phyloP scores from a whole-genome alignment of 1,140 invertebrate species.

The Zophobas atratus region DNA sequence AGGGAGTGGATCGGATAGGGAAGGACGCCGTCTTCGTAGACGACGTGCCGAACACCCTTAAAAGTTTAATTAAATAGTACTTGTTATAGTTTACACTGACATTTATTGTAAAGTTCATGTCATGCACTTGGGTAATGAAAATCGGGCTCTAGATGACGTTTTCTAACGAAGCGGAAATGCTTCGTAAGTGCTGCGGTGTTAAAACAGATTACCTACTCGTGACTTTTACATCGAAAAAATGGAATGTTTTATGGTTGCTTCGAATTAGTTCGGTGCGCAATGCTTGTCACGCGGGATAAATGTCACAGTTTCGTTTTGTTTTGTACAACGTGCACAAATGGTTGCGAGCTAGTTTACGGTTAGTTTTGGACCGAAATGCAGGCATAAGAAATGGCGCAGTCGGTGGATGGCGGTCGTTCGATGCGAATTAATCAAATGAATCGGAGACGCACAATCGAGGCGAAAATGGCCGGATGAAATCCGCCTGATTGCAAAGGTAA shows the following conservation, averaged over 20 bases:
- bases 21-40: neutral
- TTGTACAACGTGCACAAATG: too few species aligned
- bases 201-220: constrained; percentile 14
- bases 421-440: too few species aligned
- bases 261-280: too few species aligned
- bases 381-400: too few species aligned
- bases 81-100: constrained; percentile 14
- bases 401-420: too few species aligned
- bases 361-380: too few species aligned
- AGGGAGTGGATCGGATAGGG: too few species aligned
- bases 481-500: constrained; percentile 29
- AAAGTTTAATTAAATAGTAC: constrained; percentile 21
- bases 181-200: constrained; percentile 5
- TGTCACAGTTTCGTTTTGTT: too few species aligned
- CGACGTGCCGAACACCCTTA: neutral
- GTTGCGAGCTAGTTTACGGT: too few species aligned
- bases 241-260: too few species aligned
- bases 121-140: constrained; percentile 33
- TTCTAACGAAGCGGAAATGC: constrained; percentile 36
- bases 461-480: constrained; percentile 16
- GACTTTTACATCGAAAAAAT: too few species aligned
- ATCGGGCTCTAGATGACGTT: constrained; percentile 21
- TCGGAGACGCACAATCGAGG: neutral
- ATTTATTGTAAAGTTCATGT: constrained; percentile 39
- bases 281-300: too few species aligned